Percentiles rank a stretch among this genome's conserved stretches.
phyloP scores from a whole-genome alignment of 2,888 invertebrate genomes.

The Euzophera pinguis region DNA sequence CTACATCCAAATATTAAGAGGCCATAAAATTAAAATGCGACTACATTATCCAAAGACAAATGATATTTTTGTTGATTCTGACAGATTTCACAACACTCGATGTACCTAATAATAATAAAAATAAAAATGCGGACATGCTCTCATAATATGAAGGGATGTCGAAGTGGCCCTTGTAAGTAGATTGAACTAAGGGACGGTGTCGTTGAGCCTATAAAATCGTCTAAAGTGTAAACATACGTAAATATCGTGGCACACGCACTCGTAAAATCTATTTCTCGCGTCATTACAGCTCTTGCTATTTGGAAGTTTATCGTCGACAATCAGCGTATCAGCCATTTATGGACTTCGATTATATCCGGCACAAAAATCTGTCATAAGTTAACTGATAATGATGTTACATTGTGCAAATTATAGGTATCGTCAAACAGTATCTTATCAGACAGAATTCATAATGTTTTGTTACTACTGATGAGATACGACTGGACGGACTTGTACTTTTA shows the following conservation, averaged over 20 bases:
- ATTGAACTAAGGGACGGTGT: constrained; percentile 56
- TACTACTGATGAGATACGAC: no score
- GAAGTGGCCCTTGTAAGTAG: constrained; percentile 55
- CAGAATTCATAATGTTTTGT: no score
- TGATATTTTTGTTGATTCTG: constrained; percentile 23
- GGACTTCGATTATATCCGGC: constrained; percentile 4
- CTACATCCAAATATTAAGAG: constrained; percentile 17
- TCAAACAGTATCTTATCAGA: no score
- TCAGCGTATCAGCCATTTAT: constrained; percentile 33
- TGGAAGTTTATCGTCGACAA: constrained; percentile 47
- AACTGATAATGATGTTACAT: not conserved
- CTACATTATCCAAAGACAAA: constrained; percentile 24
- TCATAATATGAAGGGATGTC: constrained; percentile 28
- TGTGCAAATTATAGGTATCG: no score
- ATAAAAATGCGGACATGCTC: constrained; percentile 18
- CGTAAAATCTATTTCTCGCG: constrained; percentile 77
- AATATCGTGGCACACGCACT: constrained; percentile 72
- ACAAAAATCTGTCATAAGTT: not conserved
- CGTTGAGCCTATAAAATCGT: constrained; percentile 77
- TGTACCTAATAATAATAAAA: constrained; percentile 25
- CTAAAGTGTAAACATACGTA: constrained; percentile 75
- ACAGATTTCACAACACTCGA: constrained; percentile 28
- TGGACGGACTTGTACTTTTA: no score
- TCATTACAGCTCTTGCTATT: constrained; percentile 56
- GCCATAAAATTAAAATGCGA: constrained; percentile 25